These are phyloP conservation scores for Cantharis rufa DNA, from an alignment of 2,888 invertebrate species.

Conservation along the genomic window DNA sequence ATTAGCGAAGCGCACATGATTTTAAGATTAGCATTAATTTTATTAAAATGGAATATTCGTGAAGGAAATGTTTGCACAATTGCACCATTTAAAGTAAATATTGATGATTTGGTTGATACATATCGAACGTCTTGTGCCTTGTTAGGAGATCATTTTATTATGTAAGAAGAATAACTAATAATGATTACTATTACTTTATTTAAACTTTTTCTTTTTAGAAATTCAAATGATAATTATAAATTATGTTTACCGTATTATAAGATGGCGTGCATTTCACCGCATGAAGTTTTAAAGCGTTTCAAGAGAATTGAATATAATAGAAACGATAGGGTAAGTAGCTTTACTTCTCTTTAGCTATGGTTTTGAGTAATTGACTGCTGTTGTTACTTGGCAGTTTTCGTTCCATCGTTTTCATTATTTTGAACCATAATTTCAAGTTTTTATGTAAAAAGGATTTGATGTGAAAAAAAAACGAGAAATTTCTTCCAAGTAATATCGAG, in stretches of 20 bases:
- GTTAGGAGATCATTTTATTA: slow-evolving; percentile 62
- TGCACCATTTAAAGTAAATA: slow-evolving; percentile 41
- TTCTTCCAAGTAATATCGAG: no score
- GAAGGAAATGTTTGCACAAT: slow-evolving; percentile 48
- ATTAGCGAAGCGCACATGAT: slow-evolving; percentile 75
- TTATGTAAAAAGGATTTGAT: no score
- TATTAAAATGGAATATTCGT: slow-evolving; percentile 49
- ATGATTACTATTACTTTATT: background rate
- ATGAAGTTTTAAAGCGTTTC: slow-evolving; percentile 56
- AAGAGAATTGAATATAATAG: slow-evolving; percentile 52
- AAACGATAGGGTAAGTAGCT: slow-evolving; percentile 44
- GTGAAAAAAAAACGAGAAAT: no score
- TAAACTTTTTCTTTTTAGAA: slow-evolving; percentile 39
- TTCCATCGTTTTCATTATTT: no score
- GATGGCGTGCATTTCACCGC: slow-evolving; percentile 59
- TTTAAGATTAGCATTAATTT: slow-evolving; percentile 58
- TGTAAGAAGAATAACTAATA: slow-evolving; percentile 46
- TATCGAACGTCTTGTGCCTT: slow-evolving; percentile 62
- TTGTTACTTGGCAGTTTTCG: no score
- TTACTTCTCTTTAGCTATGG: background rate
- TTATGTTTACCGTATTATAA: slow-evolving; percentile 61
- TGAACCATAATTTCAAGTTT: no score
- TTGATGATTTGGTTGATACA: slow-evolving; percentile 54
- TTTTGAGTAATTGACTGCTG: no score
- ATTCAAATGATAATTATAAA: slow-evolving; percentile 45